A percentile compares a stretch with the other conserved stretches of the same genome.
Conservation (phyloP, 2,797 vertebrate genomes). For the Heteromormyrus szaboi region DNA sequence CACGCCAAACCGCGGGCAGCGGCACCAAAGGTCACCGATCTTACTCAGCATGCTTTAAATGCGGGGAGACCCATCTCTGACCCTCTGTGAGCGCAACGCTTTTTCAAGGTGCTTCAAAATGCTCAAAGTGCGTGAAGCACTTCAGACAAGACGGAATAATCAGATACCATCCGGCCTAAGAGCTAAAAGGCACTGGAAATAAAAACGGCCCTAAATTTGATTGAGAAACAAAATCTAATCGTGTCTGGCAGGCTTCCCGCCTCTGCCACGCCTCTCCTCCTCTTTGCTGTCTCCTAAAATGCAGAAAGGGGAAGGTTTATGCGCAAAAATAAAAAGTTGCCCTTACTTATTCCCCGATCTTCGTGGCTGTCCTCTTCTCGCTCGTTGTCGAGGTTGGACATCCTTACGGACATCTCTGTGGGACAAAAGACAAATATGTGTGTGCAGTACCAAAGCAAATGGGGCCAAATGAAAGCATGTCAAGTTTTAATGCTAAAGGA, state of each 20-base stretch:
- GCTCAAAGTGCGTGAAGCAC: not conserved
- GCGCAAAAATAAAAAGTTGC: not conserved
- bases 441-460: not conserved
- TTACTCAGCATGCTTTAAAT: not conserved
- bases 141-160: not conserved
- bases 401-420: constrained; percentile 95
- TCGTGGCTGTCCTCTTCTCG: constrained; percentile 94
- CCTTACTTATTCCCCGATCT: constrained; percentile 94
- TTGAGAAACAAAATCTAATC: not conserved
- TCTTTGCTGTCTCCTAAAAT: not conserved
- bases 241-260: no score
- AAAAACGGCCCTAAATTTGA: not conserved
- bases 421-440: not conserved
- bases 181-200: not conserved
- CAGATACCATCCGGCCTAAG: not conserved
- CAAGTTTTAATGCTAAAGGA: not conserved
- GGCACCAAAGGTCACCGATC: not conserved
- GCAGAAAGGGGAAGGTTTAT: not conserved
- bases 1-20: not conserved
- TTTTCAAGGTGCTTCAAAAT: not conserved
- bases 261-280: not conserved
- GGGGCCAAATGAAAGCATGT: no score
- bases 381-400: constrained; percentile 98
- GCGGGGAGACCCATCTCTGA: not conserved
- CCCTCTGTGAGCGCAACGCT: not conserved